Evolutionary conservation across 2,113 vertebrate genomes (phyloP), one percentile per base, ranked within the genome.

Genomic region (Phaethon lepturus): DNA sequence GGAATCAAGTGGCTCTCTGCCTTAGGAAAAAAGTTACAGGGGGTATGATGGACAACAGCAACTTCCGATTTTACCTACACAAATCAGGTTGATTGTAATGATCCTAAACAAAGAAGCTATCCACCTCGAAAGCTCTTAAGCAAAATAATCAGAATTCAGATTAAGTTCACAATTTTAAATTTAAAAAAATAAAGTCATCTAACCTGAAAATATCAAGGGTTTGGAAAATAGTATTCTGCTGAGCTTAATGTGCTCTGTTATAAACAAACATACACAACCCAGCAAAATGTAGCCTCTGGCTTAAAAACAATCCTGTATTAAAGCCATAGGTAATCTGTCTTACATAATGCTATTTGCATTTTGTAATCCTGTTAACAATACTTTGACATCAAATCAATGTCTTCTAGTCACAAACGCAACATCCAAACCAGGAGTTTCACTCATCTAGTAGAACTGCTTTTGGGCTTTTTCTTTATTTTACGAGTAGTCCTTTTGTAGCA

Each of bases 291-390:
- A 91, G 94, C 74, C 89, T 85, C 88, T 94, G 81, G 94, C 69
- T 95, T 84, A 85, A 93, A 96, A 93, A 53, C 71, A 95, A 96
- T 95, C 93, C 81, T 66, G 84, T 74, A 96, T 93, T 97, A 96
- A 95, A 97, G 89, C 84, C 93, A 96, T n/a, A 90, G 87, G 87
- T 97, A 95, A 97, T 97, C 97, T 95, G 66, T 85, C 74, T 97
- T 97, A 97, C 74, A 80, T 96, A 97, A 97, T 88, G 62, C 71
- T 95, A 97, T 95, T 96, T 97, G 83, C 53, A 95, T 95, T 93
- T 91, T 63, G 28, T 59, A 97, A 95, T 93, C 76, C 86, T 94
- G 73, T 72, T 97, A 81, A 97, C 94, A 96, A 90, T 74, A 93
- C 73, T 73, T 90, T 86, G 93, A 96, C 78, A 97, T 94, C 62